Evolutionary conservation across 2,888 invertebrate species (phyloP), one percentile per base, ranked within the genome.

Genomic region (Callimorpha dominula): DNA sequence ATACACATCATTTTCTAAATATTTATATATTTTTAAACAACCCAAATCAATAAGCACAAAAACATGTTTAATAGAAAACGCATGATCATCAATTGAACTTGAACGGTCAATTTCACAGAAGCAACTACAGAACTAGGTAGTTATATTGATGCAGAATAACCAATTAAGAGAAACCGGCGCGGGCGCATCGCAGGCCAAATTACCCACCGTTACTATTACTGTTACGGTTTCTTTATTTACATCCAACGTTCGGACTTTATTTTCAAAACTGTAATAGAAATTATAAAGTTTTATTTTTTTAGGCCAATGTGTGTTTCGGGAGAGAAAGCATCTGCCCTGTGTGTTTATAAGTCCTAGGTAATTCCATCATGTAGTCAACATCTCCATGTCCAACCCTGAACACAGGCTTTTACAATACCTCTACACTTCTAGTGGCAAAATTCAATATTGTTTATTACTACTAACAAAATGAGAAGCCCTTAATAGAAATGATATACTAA

Each of bases 141-240:
- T 64, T 73, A 85, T 81, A 83, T 82, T 81, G 78, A 79, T 86
- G 82, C 83, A 84, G 84, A 86, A 87, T 88, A 85, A 88, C 83
- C 88, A 89, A 90, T 90, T 90, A 90, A 71, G 50, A 80, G 81
- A 76, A 77, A 82, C 81, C 79, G 73, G 70, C 83, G 86, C 87
- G 71, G 70, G 78, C 86, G 87, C 87, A 86, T 73, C 79, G 81
- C 81, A 70, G 65, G 74, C 84, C 85, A 81, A 87, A 84, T 82
- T 78, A 78, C 82, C 83, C 65, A 85, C 88, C 90, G 91, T 90
- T 90, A 90, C 78, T 63, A 85, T 85, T 87, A 90, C 90, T 88
- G 89, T 90, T 88, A 89, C 82, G 70, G 73, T 81, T 81, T 81
- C 76, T 78, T 79, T 81, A 81, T 84, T 84, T 79, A 78, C 75